Conservation (phyloP, 2,888 invertebrate genomes). For the Aporophyla lueneburgensis region DNA sequence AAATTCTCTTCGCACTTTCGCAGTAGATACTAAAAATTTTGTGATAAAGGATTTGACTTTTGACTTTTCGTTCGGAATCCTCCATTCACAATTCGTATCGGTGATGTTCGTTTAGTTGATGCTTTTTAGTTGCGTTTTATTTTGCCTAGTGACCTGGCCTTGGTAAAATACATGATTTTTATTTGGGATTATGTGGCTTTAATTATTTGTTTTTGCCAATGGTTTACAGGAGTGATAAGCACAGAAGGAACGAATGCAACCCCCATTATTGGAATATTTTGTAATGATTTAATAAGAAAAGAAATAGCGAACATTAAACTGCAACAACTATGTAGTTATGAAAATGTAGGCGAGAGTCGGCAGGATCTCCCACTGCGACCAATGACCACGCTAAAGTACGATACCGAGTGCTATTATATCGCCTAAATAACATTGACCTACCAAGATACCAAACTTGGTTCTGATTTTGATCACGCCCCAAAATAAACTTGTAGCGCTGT, state of each 20-base stretch:
- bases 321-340: too few relatives aligned
- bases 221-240: background rate
- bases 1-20: constrained; percentile 43
- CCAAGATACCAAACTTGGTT: too few relatives aligned
- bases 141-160: background rate
- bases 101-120: constrained; percentile 41
- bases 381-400: too few relatives aligned
- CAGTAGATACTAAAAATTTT: constrained; percentile 54
- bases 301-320: too few relatives aligned
- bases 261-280: too few relatives aligned
- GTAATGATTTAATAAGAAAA: too few relatives aligned
- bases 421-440: too few relatives aligned
- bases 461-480: too few relatives aligned
- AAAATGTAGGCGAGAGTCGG: too few relatives aligned
- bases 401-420: too few relatives aligned
- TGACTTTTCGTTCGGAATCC: constrained; percentile 67
- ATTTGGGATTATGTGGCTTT: background rate
- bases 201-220: background rate
- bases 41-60: constrained; percentile 65
- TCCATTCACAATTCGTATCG: constrained; percentile 1
- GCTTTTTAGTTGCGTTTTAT: constrained; percentile 12
- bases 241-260: background rate
- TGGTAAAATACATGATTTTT: background rate
- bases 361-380: too few relatives aligned
- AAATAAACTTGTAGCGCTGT: too few relatives aligned